A percentile compares a stretch with the other conserved stretches of the same genome.
Conservation (phyloP, 2,797 vertebrate genomes). For the Pseudochirops corinnae region DNA sequence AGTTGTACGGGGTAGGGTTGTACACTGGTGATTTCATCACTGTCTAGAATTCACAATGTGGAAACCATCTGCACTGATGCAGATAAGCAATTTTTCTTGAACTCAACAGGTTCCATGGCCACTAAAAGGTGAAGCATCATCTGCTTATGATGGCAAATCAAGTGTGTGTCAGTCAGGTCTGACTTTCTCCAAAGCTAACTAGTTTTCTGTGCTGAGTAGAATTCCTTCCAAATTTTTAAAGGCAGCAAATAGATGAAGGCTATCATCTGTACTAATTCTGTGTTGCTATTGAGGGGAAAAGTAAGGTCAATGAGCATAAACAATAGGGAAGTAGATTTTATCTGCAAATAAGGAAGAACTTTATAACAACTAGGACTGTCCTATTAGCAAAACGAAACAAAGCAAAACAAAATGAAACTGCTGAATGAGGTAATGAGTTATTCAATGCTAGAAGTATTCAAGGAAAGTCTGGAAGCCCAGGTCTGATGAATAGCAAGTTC, state of each 20-base stretch:
- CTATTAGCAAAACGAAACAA: background rate
- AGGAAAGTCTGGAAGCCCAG: background rate
- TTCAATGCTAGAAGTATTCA: background rate
- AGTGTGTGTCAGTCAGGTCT: background rate
- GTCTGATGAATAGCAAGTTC: background rate
- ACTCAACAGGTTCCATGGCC: background rate
- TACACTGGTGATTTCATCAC: background rate
- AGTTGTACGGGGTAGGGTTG: background rate
- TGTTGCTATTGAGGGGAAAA: background rate
- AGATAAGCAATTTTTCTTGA: background rate
- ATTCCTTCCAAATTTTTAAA: background rate
- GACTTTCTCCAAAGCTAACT: background rate
- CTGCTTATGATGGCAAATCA: background rate
- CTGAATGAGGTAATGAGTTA: background rate
- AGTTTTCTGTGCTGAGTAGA: background rate
- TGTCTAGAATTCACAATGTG: background rate
- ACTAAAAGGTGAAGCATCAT: background rate
- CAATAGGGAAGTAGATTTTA: background rate
- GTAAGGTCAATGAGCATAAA: background rate
- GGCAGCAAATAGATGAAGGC: background rate
- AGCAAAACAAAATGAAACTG: background rate
- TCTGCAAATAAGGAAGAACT: background rate
- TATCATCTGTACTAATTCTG: background rate
- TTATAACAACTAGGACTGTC: background rate
- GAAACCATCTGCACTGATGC: background rate